These are phyloP conservation scores for Poicephalus meyeri DNA, from an alignment of 2,113 vertebrate species.

Conservation along the genomic window DNA sequence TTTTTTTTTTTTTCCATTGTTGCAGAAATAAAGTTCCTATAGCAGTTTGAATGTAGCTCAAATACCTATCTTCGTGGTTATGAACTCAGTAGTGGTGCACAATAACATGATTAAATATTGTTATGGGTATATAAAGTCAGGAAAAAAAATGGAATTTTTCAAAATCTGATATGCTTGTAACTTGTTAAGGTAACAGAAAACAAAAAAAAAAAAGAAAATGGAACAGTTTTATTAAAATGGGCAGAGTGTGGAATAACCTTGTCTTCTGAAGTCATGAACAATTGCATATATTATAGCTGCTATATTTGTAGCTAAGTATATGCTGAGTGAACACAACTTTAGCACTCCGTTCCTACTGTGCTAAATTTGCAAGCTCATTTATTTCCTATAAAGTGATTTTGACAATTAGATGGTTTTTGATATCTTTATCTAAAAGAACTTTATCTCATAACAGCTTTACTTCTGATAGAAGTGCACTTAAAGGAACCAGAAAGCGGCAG, in stretches of 20 bases:
- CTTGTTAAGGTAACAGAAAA: neutral
- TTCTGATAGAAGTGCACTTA: neutral
- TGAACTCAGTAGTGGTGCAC: neutral
- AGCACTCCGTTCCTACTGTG: neutral
- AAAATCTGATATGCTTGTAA: neutral
- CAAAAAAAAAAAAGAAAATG: neutral
- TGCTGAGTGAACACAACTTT: neutral
- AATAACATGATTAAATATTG: neutral
- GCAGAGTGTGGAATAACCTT: neutral
- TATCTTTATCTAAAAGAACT: neutral
- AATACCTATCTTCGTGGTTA: neutral
- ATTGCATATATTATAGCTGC: neutral
- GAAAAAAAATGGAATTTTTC: neutral
- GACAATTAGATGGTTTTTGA: neutral
- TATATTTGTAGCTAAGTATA: neutral
- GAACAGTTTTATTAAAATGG: neutral
- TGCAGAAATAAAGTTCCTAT: neutral
- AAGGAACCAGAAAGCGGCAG: neutral
- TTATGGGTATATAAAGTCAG: neutral
- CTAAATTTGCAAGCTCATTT: neutral
- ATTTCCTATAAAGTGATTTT: neutral
- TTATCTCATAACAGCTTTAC: neutral
- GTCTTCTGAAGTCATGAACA: neutral
- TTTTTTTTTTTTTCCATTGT: neutral
- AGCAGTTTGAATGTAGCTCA: neutral